phyloP scores from a whole-genome alignment of 2,113 vertebrate species.

The Phaetusa simplex region DNA sequence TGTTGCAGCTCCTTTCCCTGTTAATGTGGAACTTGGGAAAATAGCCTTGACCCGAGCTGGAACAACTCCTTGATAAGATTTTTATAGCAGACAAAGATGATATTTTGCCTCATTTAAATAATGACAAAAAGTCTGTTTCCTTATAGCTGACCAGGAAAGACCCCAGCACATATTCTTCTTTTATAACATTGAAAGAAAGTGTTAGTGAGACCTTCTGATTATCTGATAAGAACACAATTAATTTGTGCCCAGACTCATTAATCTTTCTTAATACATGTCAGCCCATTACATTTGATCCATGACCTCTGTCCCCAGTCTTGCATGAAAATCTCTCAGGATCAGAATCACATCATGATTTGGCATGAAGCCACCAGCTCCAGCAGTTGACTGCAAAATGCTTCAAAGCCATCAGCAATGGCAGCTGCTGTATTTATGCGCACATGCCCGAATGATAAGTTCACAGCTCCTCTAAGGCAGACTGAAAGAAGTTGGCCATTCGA shows the following conservation, averaged over 20 bases:
- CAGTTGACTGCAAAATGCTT: constrained; percentile 45
- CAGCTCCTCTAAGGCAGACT: constrained; percentile 33
- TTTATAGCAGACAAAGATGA: constrained; percentile 30
- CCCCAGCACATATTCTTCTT: background rate
- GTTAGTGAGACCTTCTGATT: constrained; percentile 55
- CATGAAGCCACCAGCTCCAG: constrained; percentile 8
- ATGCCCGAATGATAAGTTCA: constrained; percentile 19
- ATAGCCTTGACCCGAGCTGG: constrained; percentile 23
- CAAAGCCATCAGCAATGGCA: constrained; percentile 50
- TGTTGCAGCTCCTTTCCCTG: constrained; percentile 11
- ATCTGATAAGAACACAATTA: constrained; percentile 66
- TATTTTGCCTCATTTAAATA: constrained; percentile 15
- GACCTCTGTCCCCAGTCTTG: constrained; percentile 57
- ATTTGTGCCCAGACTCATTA: constrained; percentile 72
- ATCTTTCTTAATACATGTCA: constrained; percentile 70
- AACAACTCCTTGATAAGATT: constrained; percentile 43
- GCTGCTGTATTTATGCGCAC: constrained; percentile 40
- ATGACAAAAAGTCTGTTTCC: background rate
- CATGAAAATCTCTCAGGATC: constrained; percentile 58
- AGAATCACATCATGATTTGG: constrained; percentile 46
- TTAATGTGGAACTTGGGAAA: constrained; percentile 48
- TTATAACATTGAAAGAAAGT: constrained; percentile 43
- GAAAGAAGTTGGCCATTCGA: constrained; percentile 1
- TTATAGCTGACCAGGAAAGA: background rate
- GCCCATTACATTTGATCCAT: constrained; percentile 59